A percentile compares a stretch with the other conserved stretches of the same genome.
Evolutionary conservation across 2,888 invertebrate species (phyloP).

Genomic region (Gibbula magus): DNA sequence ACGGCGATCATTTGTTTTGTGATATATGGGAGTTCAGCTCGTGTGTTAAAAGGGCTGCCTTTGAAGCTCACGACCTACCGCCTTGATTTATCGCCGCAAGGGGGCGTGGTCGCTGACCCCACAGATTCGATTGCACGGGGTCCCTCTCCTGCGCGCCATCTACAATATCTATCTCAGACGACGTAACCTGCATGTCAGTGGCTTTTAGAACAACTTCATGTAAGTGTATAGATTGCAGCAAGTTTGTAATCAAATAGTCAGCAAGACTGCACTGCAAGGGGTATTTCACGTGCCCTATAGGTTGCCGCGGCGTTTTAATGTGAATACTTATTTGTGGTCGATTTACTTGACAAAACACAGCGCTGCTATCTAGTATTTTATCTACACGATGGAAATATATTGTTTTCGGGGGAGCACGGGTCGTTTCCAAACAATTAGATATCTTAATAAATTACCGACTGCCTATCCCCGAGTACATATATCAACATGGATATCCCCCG

Average conservation of each 20-base stretch:
- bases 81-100: slow-evolving; percentile 4
- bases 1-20: not conserved
- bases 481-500: too few species aligned
- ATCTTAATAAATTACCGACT: too few species aligned
- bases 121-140: not conserved
- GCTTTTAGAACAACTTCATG: not conserved
- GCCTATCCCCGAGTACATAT: too few species aligned
- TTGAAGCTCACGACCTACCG: slow-evolving; percentile 18
- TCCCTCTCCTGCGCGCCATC: not conserved
- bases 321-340: not conserved
- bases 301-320: not conserved
- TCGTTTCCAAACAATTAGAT: too few species aligned
- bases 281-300: not conserved
- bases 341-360: not conserved
- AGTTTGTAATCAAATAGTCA: not conserved
- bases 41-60: slow-evolving; percentile 19
- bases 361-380: too few species aligned
- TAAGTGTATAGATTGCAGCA: not conserved
- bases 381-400: too few species aligned
- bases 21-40: slow-evolving; percentile 12
- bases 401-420: too few species aligned
- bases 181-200: not conserved
- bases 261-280: not conserved
- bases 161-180: slow-evolving; percentile 1
- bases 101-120: slow-evolving; percentile 18